phyloP scores from a whole-genome alignment of 2,113 vertebrate species.

The Lepisosteus oculatus region DNA sequence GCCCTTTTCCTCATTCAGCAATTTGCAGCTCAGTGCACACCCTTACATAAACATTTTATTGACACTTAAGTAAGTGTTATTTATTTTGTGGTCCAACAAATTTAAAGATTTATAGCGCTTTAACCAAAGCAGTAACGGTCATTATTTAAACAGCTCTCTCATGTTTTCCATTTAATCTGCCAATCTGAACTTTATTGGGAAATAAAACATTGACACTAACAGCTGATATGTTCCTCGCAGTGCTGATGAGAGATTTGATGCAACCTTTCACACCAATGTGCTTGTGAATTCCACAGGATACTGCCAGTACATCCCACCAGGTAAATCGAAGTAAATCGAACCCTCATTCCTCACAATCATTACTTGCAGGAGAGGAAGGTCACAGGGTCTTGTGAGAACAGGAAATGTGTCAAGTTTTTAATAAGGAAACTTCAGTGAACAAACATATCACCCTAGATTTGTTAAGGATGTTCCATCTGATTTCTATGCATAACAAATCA shows the following conservation, averaged over 20 bases:
- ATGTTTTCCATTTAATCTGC: constrained; percentile 6
- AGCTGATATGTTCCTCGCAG: constrained; percentile 51
- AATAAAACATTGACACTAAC: neutral
- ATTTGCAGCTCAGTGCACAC: neutral
- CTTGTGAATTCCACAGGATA: constrained; percentile 79
- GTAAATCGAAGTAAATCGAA: constrained; percentile 52
- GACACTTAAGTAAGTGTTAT: constrained; percentile 9
- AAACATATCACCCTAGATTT: no score
- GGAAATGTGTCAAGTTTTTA: no score
- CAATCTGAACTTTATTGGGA: neutral
- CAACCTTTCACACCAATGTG: constrained; percentile 89
- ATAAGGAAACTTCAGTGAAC: no score
- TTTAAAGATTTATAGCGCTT: constrained; percentile 1
- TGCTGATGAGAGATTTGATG: constrained; percentile 90
- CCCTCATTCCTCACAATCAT: no score
- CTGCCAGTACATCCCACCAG: constrained; percentile 87
- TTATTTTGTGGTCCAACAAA: constrained; percentile 3
- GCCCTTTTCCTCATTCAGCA: neutral
- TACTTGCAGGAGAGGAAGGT: no score
- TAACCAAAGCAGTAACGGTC: neutral
- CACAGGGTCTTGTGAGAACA: no score
- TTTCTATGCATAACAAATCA: no score
- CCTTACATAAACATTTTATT: constrained; percentile 1
- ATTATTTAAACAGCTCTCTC: neutral
- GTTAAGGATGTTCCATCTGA: no score